These are phyloP conservation scores for Chaetodon auriga DNA, from an alignment of 2,113 vertebrate genomes.

Conservation along the genomic window DNA sequence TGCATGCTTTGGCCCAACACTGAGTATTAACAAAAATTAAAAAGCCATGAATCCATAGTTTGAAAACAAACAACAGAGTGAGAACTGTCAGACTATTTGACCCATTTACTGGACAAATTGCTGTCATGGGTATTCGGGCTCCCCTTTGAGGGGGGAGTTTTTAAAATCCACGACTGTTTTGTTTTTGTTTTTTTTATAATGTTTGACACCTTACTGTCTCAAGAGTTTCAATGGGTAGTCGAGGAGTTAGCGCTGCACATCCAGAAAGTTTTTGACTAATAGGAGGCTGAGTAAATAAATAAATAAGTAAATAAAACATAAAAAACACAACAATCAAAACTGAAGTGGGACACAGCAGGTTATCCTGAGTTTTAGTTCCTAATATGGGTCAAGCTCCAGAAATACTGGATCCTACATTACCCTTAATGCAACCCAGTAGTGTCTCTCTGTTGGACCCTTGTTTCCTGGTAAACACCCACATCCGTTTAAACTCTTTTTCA, in stretches of 20 bases:
- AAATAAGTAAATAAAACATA: neutral
- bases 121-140: neutral
- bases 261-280: neutral
- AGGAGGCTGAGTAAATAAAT: neutral
- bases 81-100: conserved; percentile 8
- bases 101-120: conserved; percentile 5
- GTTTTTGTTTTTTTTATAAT: neutral
- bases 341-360: neutral
- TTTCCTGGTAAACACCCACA: neutral
- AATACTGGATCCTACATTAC: neutral
- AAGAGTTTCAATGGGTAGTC: neutral
- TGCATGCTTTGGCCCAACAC: conserved; percentile 44
- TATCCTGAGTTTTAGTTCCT: neutral
- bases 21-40: conserved; percentile 31
- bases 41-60: conserved; percentile 2
- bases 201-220: neutral
- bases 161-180: neutral
- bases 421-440: neutral
- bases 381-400: too few relatives aligned
- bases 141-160: neutral
- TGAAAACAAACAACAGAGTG: conserved; percentile 10
- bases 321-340: neutral
- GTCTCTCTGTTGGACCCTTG: too few relatives aligned
- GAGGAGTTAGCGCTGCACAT: neutral
- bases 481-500: neutral